Evolutionary conservation across 2,888 invertebrate genomes (phyloP).

Genomic region (Eristalis intricaria): DNA sequence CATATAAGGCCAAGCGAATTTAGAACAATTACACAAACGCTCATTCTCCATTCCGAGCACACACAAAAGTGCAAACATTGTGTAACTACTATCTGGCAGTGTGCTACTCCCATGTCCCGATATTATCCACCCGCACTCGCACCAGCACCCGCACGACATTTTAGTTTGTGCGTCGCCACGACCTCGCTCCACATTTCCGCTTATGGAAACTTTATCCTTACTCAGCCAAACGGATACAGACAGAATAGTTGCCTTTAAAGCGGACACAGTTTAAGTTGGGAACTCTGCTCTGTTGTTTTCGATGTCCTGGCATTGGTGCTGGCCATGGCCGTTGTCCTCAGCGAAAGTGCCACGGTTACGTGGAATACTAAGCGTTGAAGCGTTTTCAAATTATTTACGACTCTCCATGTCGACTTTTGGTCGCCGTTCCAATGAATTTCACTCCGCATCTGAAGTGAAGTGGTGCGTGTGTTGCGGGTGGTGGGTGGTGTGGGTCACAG

Average conservation of each 20-base stretch:
- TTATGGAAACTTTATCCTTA: constrained; percentile 45
- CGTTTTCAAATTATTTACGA: constrained; percentile 63
- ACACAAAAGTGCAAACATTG: constrained; percentile 34
- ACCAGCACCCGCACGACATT: not conserved
- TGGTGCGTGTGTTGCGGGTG: not conserved
- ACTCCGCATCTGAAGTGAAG: constrained; percentile 23
- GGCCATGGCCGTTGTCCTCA: constrained; percentile 7
- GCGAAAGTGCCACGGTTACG: not conserved
- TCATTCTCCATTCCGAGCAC: constrained; percentile 1
- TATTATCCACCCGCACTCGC: constrained; percentile 7
- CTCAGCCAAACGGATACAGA: constrained; percentile 13
- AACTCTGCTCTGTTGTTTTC: constrained; percentile 49
- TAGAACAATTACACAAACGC: not conserved
- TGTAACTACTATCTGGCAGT: not conserved
- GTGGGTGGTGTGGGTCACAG: not conserved
- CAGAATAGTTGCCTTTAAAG: constrained; percentile 27
- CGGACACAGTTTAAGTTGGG: constrained; percentile 19
- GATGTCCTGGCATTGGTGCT: constrained; percentile 33
- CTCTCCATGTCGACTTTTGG: constrained; percentile 67
- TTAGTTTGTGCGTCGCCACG: constrained; percentile 43
- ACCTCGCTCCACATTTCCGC: constrained; percentile 53
- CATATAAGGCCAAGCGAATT: not conserved
- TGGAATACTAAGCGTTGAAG: constrained; percentile 57
- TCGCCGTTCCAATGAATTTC: constrained; percentile 66
- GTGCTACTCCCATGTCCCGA: not conserved